Percentiles rank a stretch among this genome's conserved stretches.
These are phyloP conservation scores for Emys orbicularis DNA, from an alignment of 2,797 vertebrate genomes.

Conservation along the genomic window DNA sequence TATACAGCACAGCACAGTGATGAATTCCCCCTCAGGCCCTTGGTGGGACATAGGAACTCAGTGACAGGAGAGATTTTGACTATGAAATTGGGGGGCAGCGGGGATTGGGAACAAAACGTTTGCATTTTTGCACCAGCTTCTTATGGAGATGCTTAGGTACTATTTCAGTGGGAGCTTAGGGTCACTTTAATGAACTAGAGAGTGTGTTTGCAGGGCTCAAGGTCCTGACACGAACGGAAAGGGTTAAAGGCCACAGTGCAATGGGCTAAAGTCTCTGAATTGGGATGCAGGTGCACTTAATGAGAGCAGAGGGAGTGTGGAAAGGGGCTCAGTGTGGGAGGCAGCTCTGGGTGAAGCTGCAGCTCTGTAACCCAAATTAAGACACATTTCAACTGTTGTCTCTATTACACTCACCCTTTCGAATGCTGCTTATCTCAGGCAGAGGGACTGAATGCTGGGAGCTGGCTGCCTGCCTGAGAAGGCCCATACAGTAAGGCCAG, in stretches of 20 bases:
- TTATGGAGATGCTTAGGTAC: background rate
- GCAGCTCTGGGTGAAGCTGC: background rate
- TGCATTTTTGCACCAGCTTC: background rate
- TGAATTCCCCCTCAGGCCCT: background rate
- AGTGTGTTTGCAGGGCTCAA: background rate
- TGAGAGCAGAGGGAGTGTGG: background rate
- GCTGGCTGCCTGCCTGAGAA: conserved; percentile 67
- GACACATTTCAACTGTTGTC: conserved; percentile 36
- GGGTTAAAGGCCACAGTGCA: background rate
- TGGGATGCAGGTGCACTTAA: background rate
- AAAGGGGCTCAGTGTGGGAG: background rate
- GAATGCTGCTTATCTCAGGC: conserved; percentile 36
- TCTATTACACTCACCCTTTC: conserved; percentile 43
- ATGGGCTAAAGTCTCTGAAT: background rate
- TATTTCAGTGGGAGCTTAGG: background rate
- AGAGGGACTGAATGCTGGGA: conserved; percentile 12
- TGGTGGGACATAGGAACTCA: background rate
- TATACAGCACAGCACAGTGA: background rate
- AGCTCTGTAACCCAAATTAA: conserved; percentile 57
- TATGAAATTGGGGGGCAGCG: background rate
- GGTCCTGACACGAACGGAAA: background rate
- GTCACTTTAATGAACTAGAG: background rate
- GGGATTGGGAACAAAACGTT: background rate
- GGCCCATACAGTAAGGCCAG: conserved; percentile 32
- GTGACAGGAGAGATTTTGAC: background rate